A percentile compares a stretch with the other conserved stretches of the same genome.
Conservation (phyloP, 1,140 invertebrate genomes). For the Meloidogyne chitwoodi region DNA sequence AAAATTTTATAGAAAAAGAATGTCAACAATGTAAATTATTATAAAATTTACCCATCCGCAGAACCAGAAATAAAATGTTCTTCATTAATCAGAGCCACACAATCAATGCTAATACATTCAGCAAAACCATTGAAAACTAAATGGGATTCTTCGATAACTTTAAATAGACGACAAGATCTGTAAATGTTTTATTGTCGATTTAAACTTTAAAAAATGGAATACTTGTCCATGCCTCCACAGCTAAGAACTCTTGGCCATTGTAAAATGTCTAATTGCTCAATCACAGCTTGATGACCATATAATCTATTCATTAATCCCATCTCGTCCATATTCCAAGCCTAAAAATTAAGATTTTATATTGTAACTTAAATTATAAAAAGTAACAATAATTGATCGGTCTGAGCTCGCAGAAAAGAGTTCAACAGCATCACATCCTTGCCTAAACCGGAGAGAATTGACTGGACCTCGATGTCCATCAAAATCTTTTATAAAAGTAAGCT, state of each 20-base stretch:
- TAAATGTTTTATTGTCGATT: not conserved
- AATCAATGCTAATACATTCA: slow-evolving; percentile 36
- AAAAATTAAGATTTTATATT: slow-evolving; percentile 1
- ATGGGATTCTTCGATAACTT: slow-evolving; percentile 34
- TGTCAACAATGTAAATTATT: too few species aligned
- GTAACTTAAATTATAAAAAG: not conserved
- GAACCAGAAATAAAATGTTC: slow-evolving; percentile 42
- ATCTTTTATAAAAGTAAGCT: slow-evolving; percentile 24
- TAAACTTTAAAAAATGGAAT: not conserved
- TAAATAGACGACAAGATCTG: slow-evolving; percentile 36
- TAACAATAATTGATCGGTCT: slow-evolving; percentile 30
- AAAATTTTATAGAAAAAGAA: too few species aligned
- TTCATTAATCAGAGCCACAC: slow-evolving; percentile 41
- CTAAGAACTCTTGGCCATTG: slow-evolving; percentile 30
- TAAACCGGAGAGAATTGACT: slow-evolving; percentile 35
- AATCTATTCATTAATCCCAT: slow-evolving; percentile 42
- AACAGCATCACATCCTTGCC: slow-evolving; percentile 11
- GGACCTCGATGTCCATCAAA: slow-evolving; percentile 31
- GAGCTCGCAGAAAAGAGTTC: slow-evolving; percentile 43
- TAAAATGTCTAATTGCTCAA: slow-evolving; percentile 42
- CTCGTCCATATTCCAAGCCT: slow-evolving; percentile 45
- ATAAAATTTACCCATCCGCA: slow-evolving; percentile 31
- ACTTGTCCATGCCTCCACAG: slow-evolving; percentile 10
- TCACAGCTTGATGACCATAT: slow-evolving; percentile 34
- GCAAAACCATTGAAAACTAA: slow-evolving; percentile 41